Evolutionary conservation across 1,140 invertebrate species (phyloP).

Genomic region (Battus philenor): DNA sequence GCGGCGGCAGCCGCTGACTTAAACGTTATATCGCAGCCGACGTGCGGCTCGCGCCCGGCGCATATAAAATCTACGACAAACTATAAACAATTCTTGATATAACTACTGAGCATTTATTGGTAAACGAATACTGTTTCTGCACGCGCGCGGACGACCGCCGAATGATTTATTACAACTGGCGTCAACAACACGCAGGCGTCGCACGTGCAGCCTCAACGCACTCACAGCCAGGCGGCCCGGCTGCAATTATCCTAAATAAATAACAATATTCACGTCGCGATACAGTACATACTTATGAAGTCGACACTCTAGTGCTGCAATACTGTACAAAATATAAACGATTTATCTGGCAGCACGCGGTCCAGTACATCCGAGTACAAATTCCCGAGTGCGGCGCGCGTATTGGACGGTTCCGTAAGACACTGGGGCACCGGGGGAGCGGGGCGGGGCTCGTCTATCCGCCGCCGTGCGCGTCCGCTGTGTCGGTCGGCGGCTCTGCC

Average conservation of each 20-base stretch:
- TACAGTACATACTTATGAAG: conserved; percentile 30
- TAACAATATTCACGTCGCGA: conserved; percentile 33
- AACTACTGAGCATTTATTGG: conserved; percentile 8
- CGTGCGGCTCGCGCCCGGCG: too few relatives aligned
- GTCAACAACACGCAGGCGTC: conserved; percentile 6
- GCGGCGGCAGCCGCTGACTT: too few relatives aligned
- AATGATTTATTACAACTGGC: background rate
- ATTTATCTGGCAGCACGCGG: conserved; percentile 24
- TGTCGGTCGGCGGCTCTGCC: conserved; percentile 84
- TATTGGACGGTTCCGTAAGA: conserved; percentile 37
- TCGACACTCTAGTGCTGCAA: conserved; percentile 27
- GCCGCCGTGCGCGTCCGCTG: conserved; percentile 48
- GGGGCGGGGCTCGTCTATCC: background rate
- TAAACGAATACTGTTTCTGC: background rate
- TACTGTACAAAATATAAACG: conserved; percentile 50
- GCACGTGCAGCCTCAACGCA: too few relatives aligned
- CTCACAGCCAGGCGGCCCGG: too few relatives aligned
- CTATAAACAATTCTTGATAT: conserved; percentile 1
- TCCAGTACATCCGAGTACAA: background rate
- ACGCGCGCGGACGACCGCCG: too few relatives aligned
- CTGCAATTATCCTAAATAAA: conserved; percentile 54
- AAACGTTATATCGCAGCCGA: too few relatives aligned
- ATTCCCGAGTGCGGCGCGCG: conserved; percentile 2
- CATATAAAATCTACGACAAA: background rate
- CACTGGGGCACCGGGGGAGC: conserved; percentile 18